These are phyloP conservation scores for Drosophila picticornis DNA, from an alignment of 2,888 invertebrate species.

Conservation along the genomic window DNA sequence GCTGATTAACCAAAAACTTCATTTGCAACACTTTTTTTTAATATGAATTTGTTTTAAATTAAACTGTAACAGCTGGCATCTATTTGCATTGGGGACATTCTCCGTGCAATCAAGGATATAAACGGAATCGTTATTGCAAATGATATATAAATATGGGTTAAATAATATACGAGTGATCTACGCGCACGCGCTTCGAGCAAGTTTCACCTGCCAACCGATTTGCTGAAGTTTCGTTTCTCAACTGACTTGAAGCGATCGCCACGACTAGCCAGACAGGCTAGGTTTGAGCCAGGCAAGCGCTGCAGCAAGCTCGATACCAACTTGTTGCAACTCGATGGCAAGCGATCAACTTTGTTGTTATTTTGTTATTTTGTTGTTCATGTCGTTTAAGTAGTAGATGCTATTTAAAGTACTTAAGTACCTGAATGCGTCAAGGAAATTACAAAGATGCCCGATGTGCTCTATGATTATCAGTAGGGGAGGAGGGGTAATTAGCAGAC, in stretches of 20 bases:
- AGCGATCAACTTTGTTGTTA: slow-evolving; percentile 16
- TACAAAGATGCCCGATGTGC: neutral
- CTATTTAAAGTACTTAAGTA: slow-evolving; percentile 3
- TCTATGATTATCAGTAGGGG: neutral
- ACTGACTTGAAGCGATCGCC: slow-evolving; percentile 48
- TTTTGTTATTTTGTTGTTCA: neutral
- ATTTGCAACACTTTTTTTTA: slow-evolving; percentile 43
- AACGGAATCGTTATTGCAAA: neutral
- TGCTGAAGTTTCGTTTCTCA: slow-evolving; percentile 62
- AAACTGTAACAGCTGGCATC: neutral
- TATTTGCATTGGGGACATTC: slow-evolving; percentile 8
- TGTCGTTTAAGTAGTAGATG: slow-evolving; percentile 16
- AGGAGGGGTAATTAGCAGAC: neutral
- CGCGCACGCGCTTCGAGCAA: slow-evolving; percentile 44
- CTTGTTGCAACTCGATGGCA: slow-evolving; percentile 47
- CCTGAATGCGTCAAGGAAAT: slow-evolving; percentile 1
- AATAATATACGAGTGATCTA: slow-evolving; percentile 7
- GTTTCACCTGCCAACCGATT: slow-evolving; percentile 58
- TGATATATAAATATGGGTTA: neutral
- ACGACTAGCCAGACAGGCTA: slow-evolving; percentile 21
- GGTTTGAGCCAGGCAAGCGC: slow-evolving; percentile 32
- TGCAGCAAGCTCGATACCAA: slow-evolving; percentile 44
- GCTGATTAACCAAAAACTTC: slow-evolving; percentile 8
- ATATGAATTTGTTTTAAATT: neutral
- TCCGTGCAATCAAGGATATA: slow-evolving; percentile 8